Evolutionary conservation across 2,113 vertebrate species (phyloP), one percentile per base, ranked within the genome.

Genomic region (Poeciliopsis prolifica): DNA sequence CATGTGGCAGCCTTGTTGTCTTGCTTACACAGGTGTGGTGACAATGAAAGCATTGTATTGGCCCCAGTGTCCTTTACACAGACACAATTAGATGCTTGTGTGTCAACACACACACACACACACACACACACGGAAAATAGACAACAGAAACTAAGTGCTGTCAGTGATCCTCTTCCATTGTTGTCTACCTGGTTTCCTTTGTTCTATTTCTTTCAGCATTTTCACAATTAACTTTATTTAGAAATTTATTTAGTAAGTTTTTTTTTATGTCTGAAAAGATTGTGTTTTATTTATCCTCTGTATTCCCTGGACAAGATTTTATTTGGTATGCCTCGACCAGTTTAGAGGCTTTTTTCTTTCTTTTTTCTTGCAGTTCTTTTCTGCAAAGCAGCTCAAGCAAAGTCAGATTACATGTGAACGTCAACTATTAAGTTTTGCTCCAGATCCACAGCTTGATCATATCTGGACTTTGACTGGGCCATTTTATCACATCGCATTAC

Each of bases 31-130:
- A 77, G 37, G 29, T 69, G 69, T 79, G 29, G 51, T 74, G 76
- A 80, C 51, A 31, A 77, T 77, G 77, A 70, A 77, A 74, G 61
- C 37, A 60, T 33, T 79, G 73, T 75, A 0, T 69, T 3, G 8
- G 44, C 37, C 30, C 28, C 48, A 69, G 69, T 77, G 70, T 77
- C 31, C 0, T 66, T 75, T 70, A 76, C 65, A 1, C 30, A 67
- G 28, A 70, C 66, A 84, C 82, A 84, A 80, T 66, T 54, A 70
- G 3, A 37, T 40, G 54, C 62, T 42, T 72, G 65, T 78, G 70
- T 31, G 35, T 11, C 0, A 37, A 11, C 6, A 66, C 77, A 31
- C n/a, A 15, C 15, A 4, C 44, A 48, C 17, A 7, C 44, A 19
- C 12, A 83, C 72, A 83, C 58, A 68, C 19, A 79, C 29, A 19